A percentile compares a stretch with the other conserved stretches of the same genome.
These are phyloP conservation scores for Agrilus mali DNA, from an alignment of 2,888 invertebrate genomes.

Conservation along the genomic window DNA sequence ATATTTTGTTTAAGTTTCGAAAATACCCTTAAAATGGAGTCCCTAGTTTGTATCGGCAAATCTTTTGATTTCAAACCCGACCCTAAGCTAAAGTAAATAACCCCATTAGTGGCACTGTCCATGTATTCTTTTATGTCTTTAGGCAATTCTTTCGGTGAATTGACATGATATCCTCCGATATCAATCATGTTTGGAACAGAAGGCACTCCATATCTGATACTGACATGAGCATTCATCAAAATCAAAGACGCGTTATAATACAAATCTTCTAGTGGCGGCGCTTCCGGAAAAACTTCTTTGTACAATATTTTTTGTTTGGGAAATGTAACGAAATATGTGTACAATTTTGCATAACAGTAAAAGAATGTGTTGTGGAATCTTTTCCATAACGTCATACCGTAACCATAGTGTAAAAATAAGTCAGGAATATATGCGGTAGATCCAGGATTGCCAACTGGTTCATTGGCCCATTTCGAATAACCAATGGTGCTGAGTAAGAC, in stretches of 20 bases:
- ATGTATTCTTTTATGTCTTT: slow-evolving; percentile 37
- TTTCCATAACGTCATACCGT: slow-evolving; percentile 16
- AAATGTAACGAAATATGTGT: slow-evolving; percentile 4
- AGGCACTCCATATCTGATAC: slow-evolving; percentile 35
- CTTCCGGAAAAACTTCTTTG: slow-evolving; percentile 11
- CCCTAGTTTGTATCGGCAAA: slow-evolving; percentile 37
- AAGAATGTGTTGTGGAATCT: slow-evolving; percentile 15
- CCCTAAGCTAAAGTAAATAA: slow-evolving; percentile 47
- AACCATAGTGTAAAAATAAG: slow-evolving; percentile 8
- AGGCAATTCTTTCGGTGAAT: slow-evolving; percentile 14
- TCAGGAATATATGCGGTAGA: slow-evolving; percentile 15
- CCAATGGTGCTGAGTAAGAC: slow-evolving; percentile 15
- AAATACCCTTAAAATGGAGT: slow-evolving; percentile 43
- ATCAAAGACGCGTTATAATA: slow-evolving; percentile 13
- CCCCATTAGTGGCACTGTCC: slow-evolving; percentile 39
- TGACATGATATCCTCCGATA: slow-evolving; percentile 39
- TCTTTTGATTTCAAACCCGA: slow-evolving; percentile 43
- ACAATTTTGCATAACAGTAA: slow-evolving; percentile 3
- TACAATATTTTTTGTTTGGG: slow-evolving; percentile 10
- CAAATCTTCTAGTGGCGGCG: slow-evolving; percentile 9
- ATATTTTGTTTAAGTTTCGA: slow-evolving; percentile 46
- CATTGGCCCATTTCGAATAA: slow-evolving; percentile 14
- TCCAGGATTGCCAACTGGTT: slow-evolving; percentile 19
- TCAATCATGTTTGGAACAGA: slow-evolving; percentile 41
- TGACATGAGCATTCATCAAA: slow-evolving; percentile 32